Conservation (phyloP, 2,797 vertebrate species). For the Ammospiza maritima region DNA sequence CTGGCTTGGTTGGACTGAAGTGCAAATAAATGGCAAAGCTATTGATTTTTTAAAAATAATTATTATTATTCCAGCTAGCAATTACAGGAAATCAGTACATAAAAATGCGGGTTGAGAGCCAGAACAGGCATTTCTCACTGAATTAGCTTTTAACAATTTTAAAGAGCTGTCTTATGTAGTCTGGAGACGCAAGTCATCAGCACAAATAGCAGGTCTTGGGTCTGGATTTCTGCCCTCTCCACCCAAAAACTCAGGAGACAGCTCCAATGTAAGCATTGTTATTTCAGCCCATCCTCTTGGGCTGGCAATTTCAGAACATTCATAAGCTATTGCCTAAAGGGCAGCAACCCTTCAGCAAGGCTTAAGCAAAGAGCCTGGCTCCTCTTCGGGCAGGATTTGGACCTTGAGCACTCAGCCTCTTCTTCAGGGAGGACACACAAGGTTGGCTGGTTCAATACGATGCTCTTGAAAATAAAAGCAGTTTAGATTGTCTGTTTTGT, state of each 20-base stretch:
- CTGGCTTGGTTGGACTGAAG: conserved; percentile 22
- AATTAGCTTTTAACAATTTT: conserved; percentile 48
- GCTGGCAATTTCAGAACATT: neutral
- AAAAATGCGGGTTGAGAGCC: conserved; percentile 28
- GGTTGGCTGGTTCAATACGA: neutral
- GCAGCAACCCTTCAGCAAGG: neutral
- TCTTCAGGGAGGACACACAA: neutral
- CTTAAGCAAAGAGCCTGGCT: neutral
- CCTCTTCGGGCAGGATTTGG: neutral
- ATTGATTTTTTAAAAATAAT: conserved; percentile 38
- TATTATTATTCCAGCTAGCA: conserved; percentile 47
- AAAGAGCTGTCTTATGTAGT: neutral
- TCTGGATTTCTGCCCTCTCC: conserved; percentile 10
- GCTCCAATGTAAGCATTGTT: neutral
- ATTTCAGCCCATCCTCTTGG: neutral
- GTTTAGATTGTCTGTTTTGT: neutral
- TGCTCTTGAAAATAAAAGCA: neutral
- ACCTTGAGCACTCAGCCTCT: neutral
- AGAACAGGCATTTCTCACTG: conserved; percentile 47
- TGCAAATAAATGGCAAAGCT: conserved; percentile 37
- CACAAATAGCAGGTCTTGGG: neutral
- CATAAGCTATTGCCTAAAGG: neutral
- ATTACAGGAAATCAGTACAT: conserved; percentile 65
- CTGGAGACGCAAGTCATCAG: neutral
- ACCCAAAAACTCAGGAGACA: neutral